Base-by-base conservation (phyloP, 2,888 invertebrate species). In the Tolmerus cingulatus region DNA sequence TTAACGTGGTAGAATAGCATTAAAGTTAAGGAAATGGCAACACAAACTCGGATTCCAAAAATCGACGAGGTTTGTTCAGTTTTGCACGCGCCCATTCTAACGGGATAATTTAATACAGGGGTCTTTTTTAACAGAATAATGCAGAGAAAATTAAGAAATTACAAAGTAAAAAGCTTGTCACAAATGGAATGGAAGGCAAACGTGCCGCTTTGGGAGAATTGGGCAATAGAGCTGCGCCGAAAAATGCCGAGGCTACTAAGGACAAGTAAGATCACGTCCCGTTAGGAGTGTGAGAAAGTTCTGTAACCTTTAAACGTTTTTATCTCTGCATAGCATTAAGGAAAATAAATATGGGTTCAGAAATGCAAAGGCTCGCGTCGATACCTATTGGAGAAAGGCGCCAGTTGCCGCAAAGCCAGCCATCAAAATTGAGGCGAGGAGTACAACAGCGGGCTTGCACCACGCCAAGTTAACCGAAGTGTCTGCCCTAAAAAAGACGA, bases 151-250 rank as follows among this genome's bases (percentile, higher is more conserved):
- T 57, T 37, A 84, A 40, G 16, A 55, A 66, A 4, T 2, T 84
- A 46, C 91, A 90, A 81, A 89, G 90, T 2, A 92, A 92, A 88
- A 92, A 92, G 89, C 81, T 91, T 87, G 90, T 89, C 87, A 89
- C 90, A 89, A 89, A 90, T 3, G 66, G 2, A 19, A 27, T 19
- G 76, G 90, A 90, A 74, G 89, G 90, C 74, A 92, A 92, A 88
- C 91, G 94, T 89, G 91, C 94, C 30, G 94, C 93, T 19, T 90
- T 94, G 55, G 94, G 94, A 5, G 94, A 94, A 90, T 91, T 94
- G 82, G 93, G 94, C 37, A 94, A 94, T 90, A 93, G 93, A 88
- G 93, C 93, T 19, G 91, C 91, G 7, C 91, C 91, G 23, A 90
- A 89, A 40, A 88, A 90, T 40, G 91, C 90, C 78, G 91, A 92